A percentile compares a stretch with the other conserved stretches of the same genome.
Evolutionary conservation across 2,113 vertebrate species (phyloP).

Genomic region (Callipepla californica): DNA sequence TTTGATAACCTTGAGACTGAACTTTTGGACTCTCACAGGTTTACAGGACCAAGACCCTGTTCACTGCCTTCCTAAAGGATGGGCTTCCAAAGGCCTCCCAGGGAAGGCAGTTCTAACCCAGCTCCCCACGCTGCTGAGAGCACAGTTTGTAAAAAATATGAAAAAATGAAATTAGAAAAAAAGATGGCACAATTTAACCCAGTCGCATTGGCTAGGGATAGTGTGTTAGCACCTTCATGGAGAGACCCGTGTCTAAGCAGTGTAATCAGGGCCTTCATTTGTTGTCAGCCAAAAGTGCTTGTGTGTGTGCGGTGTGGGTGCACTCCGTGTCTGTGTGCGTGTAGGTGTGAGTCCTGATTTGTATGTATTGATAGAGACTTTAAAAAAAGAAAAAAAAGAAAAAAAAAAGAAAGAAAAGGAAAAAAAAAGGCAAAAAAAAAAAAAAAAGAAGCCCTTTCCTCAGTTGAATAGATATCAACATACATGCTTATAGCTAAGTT

Average conservation of each 20-base stretch:
- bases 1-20: slow-evolving; percentile 38
- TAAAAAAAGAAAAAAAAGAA: slow-evolving; percentile 65
- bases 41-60: slow-evolving; percentile 1
- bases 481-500: slow-evolving; percentile 85
- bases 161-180: neutral
- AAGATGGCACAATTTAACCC: slow-evolving; percentile 38
- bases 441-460: slow-evolving; percentile 75
- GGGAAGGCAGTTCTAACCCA: neutral
- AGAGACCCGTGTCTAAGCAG: slow-evolving; percentile 31
- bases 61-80: neutral
- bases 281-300: slow-evolving; percentile 67
- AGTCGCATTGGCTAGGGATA: slow-evolving; percentile 29
- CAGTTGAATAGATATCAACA: slow-evolving; percentile 86
- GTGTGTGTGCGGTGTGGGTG: neutral
- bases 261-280: slow-evolving; percentile 63
- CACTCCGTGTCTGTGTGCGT: neutral
- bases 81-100: neutral
- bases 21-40: slow-evolving; percentile 23
- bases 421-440: slow-evolving; percentile 22
- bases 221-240: slow-evolving; percentile 61
- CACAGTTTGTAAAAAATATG: neutral
- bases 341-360: neutral
- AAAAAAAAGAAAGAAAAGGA: slow-evolving; percentile 22
- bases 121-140: neutral
- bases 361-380: slow-evolving; percentile 78